Conservation (phyloP, 2,113 vertebrate species). For the Grammomys dolichurus region DNA sequence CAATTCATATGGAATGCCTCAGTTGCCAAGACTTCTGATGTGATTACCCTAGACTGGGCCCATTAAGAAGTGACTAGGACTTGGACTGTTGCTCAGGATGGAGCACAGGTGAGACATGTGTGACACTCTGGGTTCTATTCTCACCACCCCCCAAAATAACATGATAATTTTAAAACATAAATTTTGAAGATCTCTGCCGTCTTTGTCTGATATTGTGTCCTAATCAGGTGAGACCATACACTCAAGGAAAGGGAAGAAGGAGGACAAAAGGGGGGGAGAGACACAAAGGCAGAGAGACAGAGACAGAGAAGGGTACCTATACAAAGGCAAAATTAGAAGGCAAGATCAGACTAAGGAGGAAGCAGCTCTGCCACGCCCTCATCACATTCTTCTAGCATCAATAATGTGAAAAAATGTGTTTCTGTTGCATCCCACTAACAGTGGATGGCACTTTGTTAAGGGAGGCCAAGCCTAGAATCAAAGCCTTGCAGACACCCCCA, state of each 20-base stretch:
- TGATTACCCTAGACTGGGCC: no score
- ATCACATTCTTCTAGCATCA: neutral
- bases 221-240: neutral
- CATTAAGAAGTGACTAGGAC: neutral
- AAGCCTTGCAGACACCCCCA: neutral
- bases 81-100: neutral
- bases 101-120: no score
- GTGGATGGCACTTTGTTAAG: neutral
- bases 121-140: neutral
- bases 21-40: no score
- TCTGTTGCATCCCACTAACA: neutral
- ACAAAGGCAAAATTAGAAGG: neutral
- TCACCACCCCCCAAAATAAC: no score
- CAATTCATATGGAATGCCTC: neutral
- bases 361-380: neutral
- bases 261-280: rapidly evolving
- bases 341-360: neutral
- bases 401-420: neutral
- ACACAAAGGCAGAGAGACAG: neutral
- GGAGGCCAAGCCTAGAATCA: neutral
- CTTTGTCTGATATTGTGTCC: neutral
- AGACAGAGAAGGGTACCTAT: neutral
- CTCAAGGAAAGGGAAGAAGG: rapidly evolving
- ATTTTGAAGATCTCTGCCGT: neutral
- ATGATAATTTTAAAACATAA: neutral